These are phyloP conservation scores for Pardosa pseudoannulata DNA, from an alignment of 2,888 invertebrate species.

Conservation along the genomic window DNA sequence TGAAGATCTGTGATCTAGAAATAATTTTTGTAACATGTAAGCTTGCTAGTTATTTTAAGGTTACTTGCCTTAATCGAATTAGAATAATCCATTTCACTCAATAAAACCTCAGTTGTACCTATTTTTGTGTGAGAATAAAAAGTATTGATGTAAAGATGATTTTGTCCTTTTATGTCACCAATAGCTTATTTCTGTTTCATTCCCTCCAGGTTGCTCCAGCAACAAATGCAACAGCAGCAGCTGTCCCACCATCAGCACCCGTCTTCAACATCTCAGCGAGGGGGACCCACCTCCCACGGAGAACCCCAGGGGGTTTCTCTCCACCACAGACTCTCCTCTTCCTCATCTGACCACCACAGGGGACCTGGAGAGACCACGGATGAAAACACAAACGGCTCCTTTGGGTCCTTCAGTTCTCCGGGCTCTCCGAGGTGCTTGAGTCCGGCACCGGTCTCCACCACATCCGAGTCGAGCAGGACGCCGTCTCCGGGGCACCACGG, in stretches of 20 bases:
- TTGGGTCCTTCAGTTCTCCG: conserved; percentile 59
- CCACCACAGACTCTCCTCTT: conserved; percentile 65
- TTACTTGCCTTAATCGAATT: too few species aligned
- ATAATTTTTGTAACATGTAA: too few species aligned
- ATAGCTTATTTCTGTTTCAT: neutral
- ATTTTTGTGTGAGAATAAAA: too few species aligned
- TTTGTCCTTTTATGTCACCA: neutral
- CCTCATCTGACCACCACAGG: conserved; percentile 47
- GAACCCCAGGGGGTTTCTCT: conserved; percentile 25
- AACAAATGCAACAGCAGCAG: conserved; percentile 74
- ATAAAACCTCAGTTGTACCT: too few species aligned
- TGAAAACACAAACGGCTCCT: conserved; percentile 71
- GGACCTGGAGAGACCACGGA: conserved; percentile 71
- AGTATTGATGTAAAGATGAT: too few species aligned
- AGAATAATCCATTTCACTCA: too few species aligned
- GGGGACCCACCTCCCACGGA: conserved; percentile 20
- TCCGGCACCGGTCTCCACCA: conserved; percentile 73
- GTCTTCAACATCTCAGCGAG: conserved; percentile 29
- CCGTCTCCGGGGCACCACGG: conserved; percentile 62
- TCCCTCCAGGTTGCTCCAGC: conserved; percentile 70
- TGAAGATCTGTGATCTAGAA: too few species aligned
- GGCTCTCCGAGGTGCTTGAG: conserved; percentile 65
- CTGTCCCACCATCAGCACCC: conserved; percentile 50
- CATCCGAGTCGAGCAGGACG: conserved; percentile 72
- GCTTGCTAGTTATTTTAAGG: too few species aligned